These are phyloP conservation scores for Drosophila murphyi DNA, from an alignment of 1,140 invertebrate genomes.

Conservation along the genomic window DNA sequence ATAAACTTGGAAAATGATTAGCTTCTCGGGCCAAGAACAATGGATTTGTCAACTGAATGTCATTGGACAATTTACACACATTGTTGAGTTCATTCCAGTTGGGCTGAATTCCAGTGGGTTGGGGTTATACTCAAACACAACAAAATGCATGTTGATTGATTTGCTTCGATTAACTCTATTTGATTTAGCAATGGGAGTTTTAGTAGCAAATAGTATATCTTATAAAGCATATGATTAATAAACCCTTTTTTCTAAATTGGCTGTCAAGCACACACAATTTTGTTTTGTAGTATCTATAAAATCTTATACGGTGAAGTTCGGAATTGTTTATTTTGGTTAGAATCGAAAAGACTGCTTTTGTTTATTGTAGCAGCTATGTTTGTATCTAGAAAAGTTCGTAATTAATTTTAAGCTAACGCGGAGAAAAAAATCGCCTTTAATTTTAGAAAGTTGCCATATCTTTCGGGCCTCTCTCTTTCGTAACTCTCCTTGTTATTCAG, in stretches of 20 bases:
- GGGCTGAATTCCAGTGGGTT: neutral
- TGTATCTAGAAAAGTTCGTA: too few species aligned
- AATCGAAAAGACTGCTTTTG: too few species aligned
- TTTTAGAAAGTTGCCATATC: too few species aligned
- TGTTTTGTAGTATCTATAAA: neutral
- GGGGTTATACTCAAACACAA: neutral
- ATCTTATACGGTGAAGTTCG: too few species aligned
- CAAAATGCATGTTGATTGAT: slow-evolving; percentile 7
- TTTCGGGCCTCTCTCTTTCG: too few species aligned
- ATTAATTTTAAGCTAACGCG: too few species aligned
- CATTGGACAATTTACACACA: slow-evolving; percentile 48
- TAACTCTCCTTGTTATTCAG: too few species aligned
- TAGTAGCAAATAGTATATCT: neutral
- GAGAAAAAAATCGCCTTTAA: too few species aligned
- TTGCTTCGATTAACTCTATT: slow-evolving; percentile 1
- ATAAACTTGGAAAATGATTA: slow-evolving; percentile 51
- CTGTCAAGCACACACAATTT: neutral
- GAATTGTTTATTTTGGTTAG: too few species aligned
- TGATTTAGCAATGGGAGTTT: neutral
- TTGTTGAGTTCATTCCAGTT: slow-evolving; percentile 55
- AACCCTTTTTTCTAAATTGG: neutral
- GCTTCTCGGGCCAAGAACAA: slow-evolving; percentile 42
- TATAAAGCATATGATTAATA: neutral
- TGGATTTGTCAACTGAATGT: slow-evolving; percentile 54
- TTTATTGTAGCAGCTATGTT: too few species aligned